A percentile compares a stretch with the other conserved stretches of the same genome.
phyloP scores from a whole-genome alignment of 1,140 invertebrate species.

The Oreohelix idahoensis region DNA sequence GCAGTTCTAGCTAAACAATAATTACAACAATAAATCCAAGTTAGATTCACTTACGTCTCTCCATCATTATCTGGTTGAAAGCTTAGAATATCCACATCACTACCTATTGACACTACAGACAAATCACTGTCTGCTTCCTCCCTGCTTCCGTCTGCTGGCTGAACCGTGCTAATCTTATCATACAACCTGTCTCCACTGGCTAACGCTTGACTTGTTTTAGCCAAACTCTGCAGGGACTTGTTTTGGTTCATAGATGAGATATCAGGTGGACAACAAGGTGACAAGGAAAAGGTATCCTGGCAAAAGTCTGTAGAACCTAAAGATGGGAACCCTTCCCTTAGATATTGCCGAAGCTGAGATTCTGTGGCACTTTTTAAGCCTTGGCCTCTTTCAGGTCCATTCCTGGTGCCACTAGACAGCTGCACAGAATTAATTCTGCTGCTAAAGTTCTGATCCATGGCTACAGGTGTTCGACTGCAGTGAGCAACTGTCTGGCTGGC shows the following conservation, averaged over 20 bases:
- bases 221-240: background rate
- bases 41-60: conserved; percentile 8
- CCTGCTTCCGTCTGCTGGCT: background rate
- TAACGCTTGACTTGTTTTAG: background rate
- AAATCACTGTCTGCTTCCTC: conserved; percentile 1
- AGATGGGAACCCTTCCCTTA: background rate
- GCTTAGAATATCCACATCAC: background rate
- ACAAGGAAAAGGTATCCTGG: background rate
- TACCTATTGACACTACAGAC: background rate
- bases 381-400: background rate
- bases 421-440: background rate
- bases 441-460: background rate
- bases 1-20: too few species aligned
- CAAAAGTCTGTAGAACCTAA: background rate
- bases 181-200: background rate
- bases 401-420: background rate
- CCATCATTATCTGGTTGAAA: conserved; percentile 7
- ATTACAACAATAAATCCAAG: too few species aligned
- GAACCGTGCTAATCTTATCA: background rate
- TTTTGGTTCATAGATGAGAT: background rate
- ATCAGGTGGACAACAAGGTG: background rate
- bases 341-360: background rate
- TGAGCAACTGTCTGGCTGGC: background rate
- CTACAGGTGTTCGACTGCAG: background rate
- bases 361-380: background rate